Conservation (phyloP, 2,888 invertebrate genomes). For the Nycteola revayana region DNA sequence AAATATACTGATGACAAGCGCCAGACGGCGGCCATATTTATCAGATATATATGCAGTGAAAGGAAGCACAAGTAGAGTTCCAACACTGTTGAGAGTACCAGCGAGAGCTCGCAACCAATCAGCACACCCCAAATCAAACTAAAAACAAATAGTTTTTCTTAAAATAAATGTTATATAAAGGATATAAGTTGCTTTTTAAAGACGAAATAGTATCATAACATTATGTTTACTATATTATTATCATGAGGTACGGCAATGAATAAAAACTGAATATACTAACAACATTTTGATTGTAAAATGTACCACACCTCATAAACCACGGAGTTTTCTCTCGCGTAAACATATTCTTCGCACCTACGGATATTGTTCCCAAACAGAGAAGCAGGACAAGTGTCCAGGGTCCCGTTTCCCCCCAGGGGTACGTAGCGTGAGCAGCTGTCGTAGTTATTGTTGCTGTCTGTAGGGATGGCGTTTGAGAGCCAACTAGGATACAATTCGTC, state of each 20-base stretch:
- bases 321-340: slow-evolving; percentile 59
- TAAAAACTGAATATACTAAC: too few species aligned
- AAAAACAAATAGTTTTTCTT: slow-evolving; percentile 37
- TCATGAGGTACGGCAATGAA: too few species aligned
- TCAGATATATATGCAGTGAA: slow-evolving; percentile 87
- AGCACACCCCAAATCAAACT: slow-evolving; percentile 85
- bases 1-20: slow-evolving; percentile 70
- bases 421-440: slow-evolving; percentile 70
- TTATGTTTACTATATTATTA: too few species aligned
- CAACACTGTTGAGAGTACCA: slow-evolving; percentile 86
- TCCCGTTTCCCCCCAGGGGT: slow-evolving; percentile 38
- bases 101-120: slow-evolving; percentile 87
- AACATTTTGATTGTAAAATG: too few species aligned
- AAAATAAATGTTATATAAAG: too few species aligned
- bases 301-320: slow-evolving; percentile 56
- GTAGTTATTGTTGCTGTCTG: slow-evolving; percentile 33
- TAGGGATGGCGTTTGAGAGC: slow-evolving; percentile 69
- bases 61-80: slow-evolving; percentile 86
- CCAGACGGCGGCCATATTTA: slow-evolving; percentile 77
- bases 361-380: slow-evolving; percentile 38
- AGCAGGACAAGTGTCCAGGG: slow-evolving; percentile 50
- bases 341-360: slow-evolving; percentile 47
- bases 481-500: slow-evolving; percentile 59
- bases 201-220: too few species aligned
- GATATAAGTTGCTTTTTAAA: too few species aligned